Base-by-base conservation (phyloP, 2,113 vertebrate species). In the Carettochelys insculpta region DNA sequence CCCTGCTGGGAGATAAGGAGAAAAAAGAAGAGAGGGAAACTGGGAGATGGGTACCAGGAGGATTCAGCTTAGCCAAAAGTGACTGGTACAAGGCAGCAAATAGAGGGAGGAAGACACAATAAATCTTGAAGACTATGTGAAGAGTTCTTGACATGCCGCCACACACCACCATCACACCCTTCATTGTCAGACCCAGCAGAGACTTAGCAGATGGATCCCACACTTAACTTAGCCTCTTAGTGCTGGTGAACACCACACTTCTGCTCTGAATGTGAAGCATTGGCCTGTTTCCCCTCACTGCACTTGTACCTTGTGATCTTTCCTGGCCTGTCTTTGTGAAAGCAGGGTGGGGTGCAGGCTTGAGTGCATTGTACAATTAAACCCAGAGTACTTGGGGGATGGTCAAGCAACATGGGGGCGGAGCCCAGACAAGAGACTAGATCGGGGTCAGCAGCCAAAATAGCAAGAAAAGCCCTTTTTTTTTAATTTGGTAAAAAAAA, bases 351-450 rank as follows among this genome's bases (percentile, higher is more conserved):
- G 19, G 38, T 38, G 25, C 41, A 27, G 24, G 48, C 48, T n/a
- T n/a, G n/a, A 29, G 71, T 8, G 71, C 3, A 45, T 27, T 45
- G n/a, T 76, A 19, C 0, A 0, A 24, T 13, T 3, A 1, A 11
- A 80, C n/a, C 34, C n/a, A 11, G n/a, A 38, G 22, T 9, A 22
- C n/a, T 22, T 6, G 27, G 45, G 50, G 34, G 41, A 9, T 48
- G n/a, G 34, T 53, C 47, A 78, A 0, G 19, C 11, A 52, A 9
- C 34, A 0, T 6, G 17, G 54, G 80, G 25, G 61, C 3, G 5
- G 34, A 45, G 31, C 31, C 8, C 53, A 11, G 27, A 1, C 19
- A 38, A 1, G 0, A 81, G 87, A 50, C 24, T 50, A 3, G 38
- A 43, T 25, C n/a, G n/a, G n/a, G n/a, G n/a, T n/a, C n/a, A n/a